Evolutionary conservation across 2,113 vertebrate genomes (phyloP).

Genomic region (Lathamus discolor): DNA sequence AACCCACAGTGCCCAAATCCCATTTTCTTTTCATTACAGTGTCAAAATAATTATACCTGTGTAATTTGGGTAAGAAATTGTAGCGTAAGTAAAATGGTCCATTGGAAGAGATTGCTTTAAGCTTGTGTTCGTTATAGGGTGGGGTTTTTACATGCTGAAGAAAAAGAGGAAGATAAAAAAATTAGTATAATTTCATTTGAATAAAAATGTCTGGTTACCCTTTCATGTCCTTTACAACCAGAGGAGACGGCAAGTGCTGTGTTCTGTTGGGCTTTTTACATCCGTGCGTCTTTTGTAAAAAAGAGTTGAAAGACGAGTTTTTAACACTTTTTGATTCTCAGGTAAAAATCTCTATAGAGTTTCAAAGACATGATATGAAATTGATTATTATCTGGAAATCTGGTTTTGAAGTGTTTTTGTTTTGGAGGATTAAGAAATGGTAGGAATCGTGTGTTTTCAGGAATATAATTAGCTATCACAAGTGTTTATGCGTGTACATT

Average conservation of each 20-base stretch:
- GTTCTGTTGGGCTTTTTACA: slow-evolving; percentile 27
- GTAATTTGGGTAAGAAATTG: slow-evolving; percentile 87
- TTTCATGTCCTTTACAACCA: slow-evolving; percentile 60
- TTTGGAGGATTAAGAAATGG: slow-evolving; percentile 27
- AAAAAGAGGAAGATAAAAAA: slow-evolving; percentile 23
- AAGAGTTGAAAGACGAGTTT: slow-evolving; percentile 57
- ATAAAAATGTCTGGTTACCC: slow-evolving; percentile 64
- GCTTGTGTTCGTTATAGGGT: slow-evolving; percentile 73
- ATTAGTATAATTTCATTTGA: slow-evolving; percentile 68
- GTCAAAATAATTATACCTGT: slow-evolving; percentile 90
- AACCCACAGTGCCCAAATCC: slow-evolving; percentile 87
- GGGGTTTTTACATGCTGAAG: slow-evolving; percentile 66
- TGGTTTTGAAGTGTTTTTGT: neutral
- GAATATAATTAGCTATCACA: slow-evolving; percentile 26
- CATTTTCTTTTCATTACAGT: slow-evolving; percentile 90
- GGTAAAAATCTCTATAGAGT: slow-evolving; percentile 44
- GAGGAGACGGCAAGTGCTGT: slow-evolving; percentile 47
- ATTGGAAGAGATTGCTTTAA: slow-evolving; percentile 76
- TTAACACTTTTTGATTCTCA: slow-evolving; percentile 38
- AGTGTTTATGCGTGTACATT: neutral
- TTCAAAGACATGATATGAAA: slow-evolving; percentile 33
- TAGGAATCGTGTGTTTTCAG: slow-evolving; percentile 4
- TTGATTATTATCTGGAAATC: neutral
- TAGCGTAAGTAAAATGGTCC: slow-evolving; percentile 82
- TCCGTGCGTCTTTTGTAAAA: slow-evolving; percentile 15